Base-by-base conservation (phyloP, 2,113 vertebrate genomes). In the Erinaceus europaeus region DNA sequence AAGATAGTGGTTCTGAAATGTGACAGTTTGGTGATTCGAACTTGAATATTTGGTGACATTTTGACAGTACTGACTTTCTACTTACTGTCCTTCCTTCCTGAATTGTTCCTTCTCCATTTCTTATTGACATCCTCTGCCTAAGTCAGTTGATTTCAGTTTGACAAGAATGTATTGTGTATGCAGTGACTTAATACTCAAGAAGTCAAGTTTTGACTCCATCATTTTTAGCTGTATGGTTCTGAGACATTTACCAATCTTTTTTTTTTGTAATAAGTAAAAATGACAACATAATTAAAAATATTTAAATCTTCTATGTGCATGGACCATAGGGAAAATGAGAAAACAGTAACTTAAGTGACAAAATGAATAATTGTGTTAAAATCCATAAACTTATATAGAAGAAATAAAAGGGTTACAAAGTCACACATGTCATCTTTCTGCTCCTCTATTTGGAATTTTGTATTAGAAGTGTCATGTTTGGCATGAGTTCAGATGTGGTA, bases 181-280 rank as follows among this genome's bases (percentile, higher is more conserved):
- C 81, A 75, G 17, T 36, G 5, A 88, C 48, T 84, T 90, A 86
- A 85, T 48, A 85, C 71, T 61, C 17, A 69, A 9, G 74, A 32
- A 34, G 9, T 29, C 40, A 50, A 52, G 25, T 27, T 9, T 40
- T 83, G 36, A 25, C 48, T 79, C 34, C 12, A 21, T 55, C 8
- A 20, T 78, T 74, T 67, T 32, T 77, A 79, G 25, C 2, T 68
- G 3, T 72, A 27, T 52, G 29, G 9, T 36, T 71, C 18, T 84
- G 29, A 48, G 38, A 11, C 21, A 59, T 18, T 67, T 61, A 44
- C 9, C 74, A 40, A 53, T 2, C 1, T 25, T 55, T 77, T 78
- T 36, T 83, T 68, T 3, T 48, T 3, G 52, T 69, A 90, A 44
- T 52, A 86, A 81, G 13, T 53, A 21, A 6, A 36, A 93, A 42